Percentiles rank a stretch among this genome's conserved stretches.
Conservation (phyloP, 2,113 vertebrate genomes). For the Phrynosoma blainvillii region DNA sequence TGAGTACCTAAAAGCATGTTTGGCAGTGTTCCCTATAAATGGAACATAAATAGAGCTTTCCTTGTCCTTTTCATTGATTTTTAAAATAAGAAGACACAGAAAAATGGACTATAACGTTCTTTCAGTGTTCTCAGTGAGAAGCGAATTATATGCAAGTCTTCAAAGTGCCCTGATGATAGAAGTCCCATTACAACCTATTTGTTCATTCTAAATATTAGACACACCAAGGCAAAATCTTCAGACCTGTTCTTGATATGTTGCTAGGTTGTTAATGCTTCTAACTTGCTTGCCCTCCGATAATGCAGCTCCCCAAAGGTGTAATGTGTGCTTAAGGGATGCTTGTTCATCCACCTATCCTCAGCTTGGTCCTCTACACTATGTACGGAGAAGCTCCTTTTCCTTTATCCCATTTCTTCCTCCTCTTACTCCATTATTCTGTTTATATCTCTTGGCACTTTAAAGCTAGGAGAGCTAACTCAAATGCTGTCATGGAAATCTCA, state of each 20-base stretch:
- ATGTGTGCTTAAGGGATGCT: background rate
- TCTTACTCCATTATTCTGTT: background rate
- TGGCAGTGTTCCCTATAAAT: slow-evolving; percentile 16
- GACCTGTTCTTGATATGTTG: background rate
- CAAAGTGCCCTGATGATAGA: background rate
- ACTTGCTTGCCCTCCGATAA: background rate
- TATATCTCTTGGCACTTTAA: background rate
- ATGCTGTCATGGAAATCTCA: background rate
- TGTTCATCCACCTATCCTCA: background rate
- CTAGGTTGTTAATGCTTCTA: background rate
- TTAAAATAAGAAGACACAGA: slow-evolving; percentile 38
- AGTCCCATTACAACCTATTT: slow-evolving; percentile 4
- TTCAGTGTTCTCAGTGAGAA: slow-evolving; percentile 7
- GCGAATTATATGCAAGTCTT: background rate
- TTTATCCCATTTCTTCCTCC: background rate
- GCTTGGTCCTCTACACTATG: background rate
- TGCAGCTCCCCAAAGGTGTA: background rate
- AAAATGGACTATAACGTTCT: background rate
- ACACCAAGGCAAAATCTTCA: background rate
- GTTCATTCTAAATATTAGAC: background rate
- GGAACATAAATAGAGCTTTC: slow-evolving; percentile 26
- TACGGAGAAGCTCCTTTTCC: background rate
- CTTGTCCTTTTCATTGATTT: background rate
- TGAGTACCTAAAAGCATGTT: slow-evolving; percentile 31
- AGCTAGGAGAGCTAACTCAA: background rate